Percentiles rank a stretch among this genome's conserved stretches.
phyloP scores from a whole-genome alignment of 1,140 invertebrate genomes.

The Scaptomyza hsui region DNA sequence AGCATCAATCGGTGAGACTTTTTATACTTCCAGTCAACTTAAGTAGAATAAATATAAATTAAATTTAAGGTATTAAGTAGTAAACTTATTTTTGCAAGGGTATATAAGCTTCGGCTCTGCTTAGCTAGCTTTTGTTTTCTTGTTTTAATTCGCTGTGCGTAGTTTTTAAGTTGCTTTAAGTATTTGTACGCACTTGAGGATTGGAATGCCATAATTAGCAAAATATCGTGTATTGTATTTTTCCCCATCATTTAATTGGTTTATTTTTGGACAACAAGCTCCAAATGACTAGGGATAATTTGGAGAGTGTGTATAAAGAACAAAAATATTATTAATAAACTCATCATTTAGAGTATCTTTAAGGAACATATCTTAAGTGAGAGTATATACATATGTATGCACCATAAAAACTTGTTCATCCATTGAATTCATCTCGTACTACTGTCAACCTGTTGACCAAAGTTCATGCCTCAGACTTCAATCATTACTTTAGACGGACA shows the following conservation, averaged over 20 bases:
- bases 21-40: background rate
- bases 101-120: background rate
- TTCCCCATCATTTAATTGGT: background rate
- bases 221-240: conserved; percentile 12
- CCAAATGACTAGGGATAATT: background rate
- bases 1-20: background rate
- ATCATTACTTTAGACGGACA: conserved; percentile 51
- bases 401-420: conserved; percentile 12
- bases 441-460: conserved; percentile 30
- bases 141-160: conserved; percentile 29
- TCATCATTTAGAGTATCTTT: background rate
- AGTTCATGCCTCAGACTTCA: conserved; percentile 37
- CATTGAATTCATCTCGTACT: conserved; percentile 3
- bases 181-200: background rate
- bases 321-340: background rate
- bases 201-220: conserved; percentile 19
- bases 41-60: background rate
- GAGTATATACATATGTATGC: background rate
- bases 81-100: background rate
- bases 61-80: background rate
- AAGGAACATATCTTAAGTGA: background rate
- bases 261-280: conserved; percentile 20
- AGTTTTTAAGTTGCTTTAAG: conserved; percentile 15
- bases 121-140: background rate
- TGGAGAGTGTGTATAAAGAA: background rate